Evolutionary conservation across 2,113 vertebrate species (phyloP).

Genomic region (Trematocara unimaculatum): DNA sequence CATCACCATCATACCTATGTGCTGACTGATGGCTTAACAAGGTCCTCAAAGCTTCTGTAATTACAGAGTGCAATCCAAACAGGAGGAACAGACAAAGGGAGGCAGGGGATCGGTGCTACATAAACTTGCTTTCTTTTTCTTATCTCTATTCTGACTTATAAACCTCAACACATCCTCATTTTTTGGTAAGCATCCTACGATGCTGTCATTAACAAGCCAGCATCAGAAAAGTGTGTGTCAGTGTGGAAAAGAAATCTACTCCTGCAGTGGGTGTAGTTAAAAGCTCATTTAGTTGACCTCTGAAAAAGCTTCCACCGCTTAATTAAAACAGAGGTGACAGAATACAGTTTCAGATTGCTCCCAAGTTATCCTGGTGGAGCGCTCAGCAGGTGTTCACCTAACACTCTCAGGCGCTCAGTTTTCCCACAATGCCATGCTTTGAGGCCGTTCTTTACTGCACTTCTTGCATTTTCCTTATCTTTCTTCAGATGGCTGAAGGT

Average conservation of each 20-base stretch:
- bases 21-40: background rate
- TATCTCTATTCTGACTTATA: background rate
- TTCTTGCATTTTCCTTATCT: background rate
- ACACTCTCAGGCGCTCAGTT: conserved; percentile 18
- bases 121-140: background rate
- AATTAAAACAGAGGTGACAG: conserved; percentile 61
- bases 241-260: conserved; percentile 22
- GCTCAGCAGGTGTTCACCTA: conserved; percentile 45
- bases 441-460: background rate
- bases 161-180: background rate
- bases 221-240: conserved; percentile 25
- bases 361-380: conserved; percentile 36
- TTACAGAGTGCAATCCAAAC: background rate
- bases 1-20: background rate
- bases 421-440: background rate
- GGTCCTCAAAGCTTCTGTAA: background rate
- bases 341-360: conserved; percentile 55
- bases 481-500: background rate
- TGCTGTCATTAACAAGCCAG: conserved; percentile 3
- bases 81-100: background rate
- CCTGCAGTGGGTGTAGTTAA: conserved; percentile 61
- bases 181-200: conserved; percentile 18
- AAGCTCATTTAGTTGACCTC: conserved; percentile 64
- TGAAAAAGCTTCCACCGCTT: conserved; percentile 50
- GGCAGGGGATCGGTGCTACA: background rate